phyloP scores from a whole-genome alignment of 2,888 invertebrate species.

The Silvanus unidentatus region DNA sequence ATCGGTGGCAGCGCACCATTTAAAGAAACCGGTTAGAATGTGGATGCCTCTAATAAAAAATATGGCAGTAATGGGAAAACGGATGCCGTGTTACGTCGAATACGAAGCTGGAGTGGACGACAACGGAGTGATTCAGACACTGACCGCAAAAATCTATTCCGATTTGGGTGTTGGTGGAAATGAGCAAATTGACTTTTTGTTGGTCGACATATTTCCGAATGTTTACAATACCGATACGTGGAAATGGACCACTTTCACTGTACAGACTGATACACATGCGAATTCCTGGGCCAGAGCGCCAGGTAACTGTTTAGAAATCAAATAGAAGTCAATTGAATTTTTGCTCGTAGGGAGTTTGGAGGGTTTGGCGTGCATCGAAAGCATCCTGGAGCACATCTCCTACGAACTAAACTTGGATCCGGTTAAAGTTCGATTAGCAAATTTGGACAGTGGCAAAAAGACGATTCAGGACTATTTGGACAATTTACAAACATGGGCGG shows the following conservation, averaged over 20 bases:
- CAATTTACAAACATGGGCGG: conserved; percentile 52
- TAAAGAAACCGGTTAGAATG: conserved; percentile 63
- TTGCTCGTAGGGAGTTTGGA: conserved; percentile 66
- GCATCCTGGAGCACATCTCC: conserved; percentile 63
- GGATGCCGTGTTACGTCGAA: conserved; percentile 54
- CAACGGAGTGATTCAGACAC: conserved; percentile 60
- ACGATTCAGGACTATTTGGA: conserved; percentile 50
- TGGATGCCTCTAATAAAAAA: conserved; percentile 65
- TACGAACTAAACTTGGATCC: conserved; percentile 52
- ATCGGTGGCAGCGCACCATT: conserved; percentile 61
- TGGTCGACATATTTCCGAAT: conserved; percentile 41
- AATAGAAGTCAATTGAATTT: no score
- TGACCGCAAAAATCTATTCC: conserved; percentile 53
- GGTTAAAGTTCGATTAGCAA: conserved; percentile 52
- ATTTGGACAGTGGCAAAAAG: conserved; percentile 38
- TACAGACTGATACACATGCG: conserved; percentile 57
- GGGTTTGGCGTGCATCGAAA: conserved; percentile 56
- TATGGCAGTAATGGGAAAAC: conserved; percentile 59
- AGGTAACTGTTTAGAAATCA: no score
- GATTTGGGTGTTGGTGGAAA: conserved; percentile 53
- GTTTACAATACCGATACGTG: conserved; percentile 54
- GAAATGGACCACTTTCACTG: conserved; percentile 46
- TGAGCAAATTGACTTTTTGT: conserved; percentile 45
- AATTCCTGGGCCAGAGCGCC: conserved; percentile 64
- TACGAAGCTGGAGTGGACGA: conserved; percentile 63